Percentiles rank a stretch among this genome's conserved stretches.
Evolutionary conservation across 1,140 invertebrate genomes (phyloP).

Genomic region (Bombus sibiricus): DNA sequence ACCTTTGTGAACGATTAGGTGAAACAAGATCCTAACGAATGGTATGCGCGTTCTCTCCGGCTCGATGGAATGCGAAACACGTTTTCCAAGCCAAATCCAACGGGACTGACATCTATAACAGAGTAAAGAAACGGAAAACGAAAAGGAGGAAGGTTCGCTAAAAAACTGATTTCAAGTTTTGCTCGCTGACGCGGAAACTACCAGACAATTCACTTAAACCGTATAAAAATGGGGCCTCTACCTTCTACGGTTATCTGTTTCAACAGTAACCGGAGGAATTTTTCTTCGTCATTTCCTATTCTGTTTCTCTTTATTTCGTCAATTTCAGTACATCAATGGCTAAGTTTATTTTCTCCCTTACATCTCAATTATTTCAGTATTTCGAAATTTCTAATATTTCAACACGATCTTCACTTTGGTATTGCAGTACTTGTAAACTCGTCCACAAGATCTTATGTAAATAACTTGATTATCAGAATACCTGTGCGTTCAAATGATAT

Average conservation of each 20-base stretch:
- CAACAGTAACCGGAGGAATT: not conserved
- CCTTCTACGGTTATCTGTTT: not conserved
- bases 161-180: slow-evolving; percentile 28
- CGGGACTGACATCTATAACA: slow-evolving; percentile 10
- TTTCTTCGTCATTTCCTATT: not conserved
- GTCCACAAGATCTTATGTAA: not conserved
- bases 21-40: slow-evolving; percentile 12
- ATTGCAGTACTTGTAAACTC: not conserved
- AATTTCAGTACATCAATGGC: too few relatives aligned
- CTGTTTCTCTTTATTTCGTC: too few relatives aligned
- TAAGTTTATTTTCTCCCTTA: too few relatives aligned
- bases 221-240: not conserved
- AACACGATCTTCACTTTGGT: too few relatives aligned
- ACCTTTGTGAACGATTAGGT: not conserved
- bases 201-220: slow-evolving; percentile 41
- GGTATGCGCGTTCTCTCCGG: not conserved
- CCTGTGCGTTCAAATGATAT: not conserved
- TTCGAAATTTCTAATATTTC: too few relatives aligned
- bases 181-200: slow-evolving; percentile 28
- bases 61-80: slow-evolving; percentile 16
- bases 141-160: not conserved
- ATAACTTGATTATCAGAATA: not conserved
- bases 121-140: not conserved
- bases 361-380: too few relatives aligned
- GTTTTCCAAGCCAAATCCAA: slow-evolving; percentile 20